Evolutionary conservation across 1,140 invertebrate species (phyloP).

Genomic region (Zaprionus tsacasi): DNA sequence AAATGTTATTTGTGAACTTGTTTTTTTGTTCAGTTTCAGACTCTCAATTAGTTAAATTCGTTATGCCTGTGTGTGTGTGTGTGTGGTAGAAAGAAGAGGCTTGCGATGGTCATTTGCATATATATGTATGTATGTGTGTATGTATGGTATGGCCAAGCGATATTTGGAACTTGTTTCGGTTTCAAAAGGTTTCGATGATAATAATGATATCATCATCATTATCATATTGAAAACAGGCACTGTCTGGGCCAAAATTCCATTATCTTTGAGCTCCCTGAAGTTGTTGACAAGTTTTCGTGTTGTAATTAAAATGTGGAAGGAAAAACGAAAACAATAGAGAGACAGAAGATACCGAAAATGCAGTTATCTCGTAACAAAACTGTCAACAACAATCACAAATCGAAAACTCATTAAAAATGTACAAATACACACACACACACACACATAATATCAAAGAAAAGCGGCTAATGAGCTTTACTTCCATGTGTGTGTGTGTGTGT

Average conservation of each 20-base stretch:
- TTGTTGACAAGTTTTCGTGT: constrained; percentile 46
- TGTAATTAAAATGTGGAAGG: constrained; percentile 67
- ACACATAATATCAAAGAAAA: constrained; percentile 8
- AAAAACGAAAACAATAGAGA: constrained; percentile 11
- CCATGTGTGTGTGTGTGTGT: neutral
- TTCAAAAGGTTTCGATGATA: constrained; percentile 7
- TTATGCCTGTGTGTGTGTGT: neutral
- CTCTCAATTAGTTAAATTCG: constrained; percentile 25
- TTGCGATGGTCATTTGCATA: constrained; percentile 33
- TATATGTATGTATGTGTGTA: neutral
- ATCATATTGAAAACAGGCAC: constrained; percentile 20
- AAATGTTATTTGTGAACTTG: constrained; percentile 38
- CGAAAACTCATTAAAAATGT: constrained; percentile 49
- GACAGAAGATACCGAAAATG: neutral
- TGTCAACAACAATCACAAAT: constrained; percentile 37
- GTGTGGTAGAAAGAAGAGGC: constrained; percentile 8
- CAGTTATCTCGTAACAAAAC: constrained; percentile 47
- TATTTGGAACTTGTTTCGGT: constrained; percentile 29
- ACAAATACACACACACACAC: constrained; percentile 4
- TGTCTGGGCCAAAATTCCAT: constrained; percentile 17
- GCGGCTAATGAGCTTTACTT: constrained; percentile 7
- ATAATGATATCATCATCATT: constrained; percentile 44
- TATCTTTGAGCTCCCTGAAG: constrained; percentile 23
- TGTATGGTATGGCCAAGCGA: neutral
- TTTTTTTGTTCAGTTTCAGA: constrained; percentile 27